Base-by-base conservation (phyloP, 2,888 invertebrate genomes). In the Drosophila mercatorum region DNA sequence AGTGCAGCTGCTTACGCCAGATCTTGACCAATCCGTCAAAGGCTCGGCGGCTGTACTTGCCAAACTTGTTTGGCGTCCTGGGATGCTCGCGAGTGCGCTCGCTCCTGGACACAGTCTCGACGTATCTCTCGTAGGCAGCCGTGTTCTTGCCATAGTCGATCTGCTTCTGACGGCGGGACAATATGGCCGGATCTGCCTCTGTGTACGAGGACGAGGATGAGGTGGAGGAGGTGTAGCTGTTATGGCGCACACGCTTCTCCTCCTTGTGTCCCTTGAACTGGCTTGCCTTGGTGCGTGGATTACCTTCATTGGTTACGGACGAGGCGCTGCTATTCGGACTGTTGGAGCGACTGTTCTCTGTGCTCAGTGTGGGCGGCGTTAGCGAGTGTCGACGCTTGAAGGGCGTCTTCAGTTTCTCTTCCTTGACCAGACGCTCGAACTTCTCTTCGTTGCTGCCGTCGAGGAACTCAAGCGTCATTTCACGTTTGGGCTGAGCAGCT, bases 101-200 rank as follows among this genome's bases (percentile, higher is more conserved):
- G 0, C 94, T 91, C 96, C 94, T 94, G 46, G 97, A 96, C 49
- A 98, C 94, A 83, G 93, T 83, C 80, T 94, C 93, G 11, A 94
- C 89, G 83, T 97, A 98, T 92, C 95, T 95, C 80, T 96, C 95
- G 92, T 98, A 98, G 46, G 97, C 97, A 77, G 96, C 93, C 36
- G 98, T 98, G 90, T 97, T 98, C 93, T 98, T 98, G 12, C 98
- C 98, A 93, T 97, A 98, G 92, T 98, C 97, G 87, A 98, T 96
- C 93, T 98, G 98, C 93, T 98, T 98, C 91, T 98, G 97, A 49
- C 98, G 94, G 73, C 98, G 94, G 46, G 94, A 93, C 68, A 98
- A 93, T 31, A 96, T 92, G 5, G 90, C 93, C 17, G 95, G 94
- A 93, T 98, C 97, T 8, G 95, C 95, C 93, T 98, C 98, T 5